Base-by-base conservation (phyloP, 2,113 vertebrate species). In the Abramis brama region DNA sequence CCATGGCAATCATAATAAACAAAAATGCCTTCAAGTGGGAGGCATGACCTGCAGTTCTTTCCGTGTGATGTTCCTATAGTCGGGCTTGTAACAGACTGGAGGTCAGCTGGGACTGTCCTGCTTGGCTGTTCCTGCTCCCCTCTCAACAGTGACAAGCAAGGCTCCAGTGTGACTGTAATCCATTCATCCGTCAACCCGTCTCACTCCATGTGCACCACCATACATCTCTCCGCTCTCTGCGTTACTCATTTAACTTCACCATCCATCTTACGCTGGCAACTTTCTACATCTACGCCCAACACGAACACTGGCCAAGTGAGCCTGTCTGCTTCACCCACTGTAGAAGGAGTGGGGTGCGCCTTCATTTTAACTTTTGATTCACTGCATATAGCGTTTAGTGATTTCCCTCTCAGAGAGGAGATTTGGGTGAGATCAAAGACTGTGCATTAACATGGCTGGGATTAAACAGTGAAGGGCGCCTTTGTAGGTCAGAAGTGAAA, bases 161-260 rank as follows among this genome's bases (percentile, higher is more conserved):
- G 66, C 86, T 86, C 36, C 59, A 55, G 66, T 78, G 59, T 52
- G 50, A 59, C 80, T 27, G 30, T 84, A 89, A 89, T 88, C 89
- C 76, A 36, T 83, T 88, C 89, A 90, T 91, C 88, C 76, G 73
- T 91, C 90, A 89, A 89, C 82, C 86, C 83, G 88, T 88, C 90
- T 57, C 36, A 27, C 43, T 47, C n/a, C 70, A 88, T 90, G 89
- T 43, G 60, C 43, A 1, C 27, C 3, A 12, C 83, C 86, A 90
- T 91, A 79, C 86, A 89, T 90, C 89, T 90, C 80, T 66, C 45
- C 2, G 13, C 76, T 86, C 60, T 78, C 82, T 68, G 68, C 43
- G 10, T 79, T 66, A 81, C 83, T 80, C 23, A 39, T 78, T 90
- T 88, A 90, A 73, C 85, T 84, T 30, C 45, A 17, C 64, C 86